phyloP scores from a whole-genome alignment of 2,888 invertebrate genomes.

The Drosophila birchii region DNA sequence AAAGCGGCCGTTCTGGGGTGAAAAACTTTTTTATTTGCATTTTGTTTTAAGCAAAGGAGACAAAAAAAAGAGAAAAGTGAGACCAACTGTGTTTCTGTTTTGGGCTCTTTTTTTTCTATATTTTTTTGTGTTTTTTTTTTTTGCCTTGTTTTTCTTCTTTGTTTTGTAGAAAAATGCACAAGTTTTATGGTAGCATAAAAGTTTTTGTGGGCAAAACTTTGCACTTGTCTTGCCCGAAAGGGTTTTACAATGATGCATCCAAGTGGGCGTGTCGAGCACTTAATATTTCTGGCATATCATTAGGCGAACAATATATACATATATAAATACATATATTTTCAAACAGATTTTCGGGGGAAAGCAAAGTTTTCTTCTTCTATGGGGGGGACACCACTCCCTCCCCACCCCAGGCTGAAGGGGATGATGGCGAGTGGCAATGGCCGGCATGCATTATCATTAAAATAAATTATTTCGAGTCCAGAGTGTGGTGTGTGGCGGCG shows the following conservation, averaged over 20 bases:
- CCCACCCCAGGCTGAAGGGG: neutral
- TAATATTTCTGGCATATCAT: constrained; percentile 65
- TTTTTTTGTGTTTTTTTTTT: constrained; percentile 24
- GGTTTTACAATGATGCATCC: constrained; percentile 79
- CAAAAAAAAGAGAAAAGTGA: constrained; percentile 38
- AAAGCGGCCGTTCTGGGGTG: constrained; percentile 47
- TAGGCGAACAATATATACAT: constrained; percentile 34
- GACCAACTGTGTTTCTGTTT: constrained; percentile 58
- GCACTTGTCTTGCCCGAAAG: constrained; percentile 81
- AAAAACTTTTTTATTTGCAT: constrained; percentile 77
- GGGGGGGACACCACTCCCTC: neutral
- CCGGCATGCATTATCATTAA: constrained; percentile 75
- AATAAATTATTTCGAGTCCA: constrained; percentile 73
- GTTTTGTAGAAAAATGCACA: constrained; percentile 78
- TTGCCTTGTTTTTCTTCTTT: constrained; percentile 67
- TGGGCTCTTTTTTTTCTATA: constrained; percentile 22
- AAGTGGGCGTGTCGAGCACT: constrained; percentile 64
- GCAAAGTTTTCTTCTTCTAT: constrained; percentile 1
- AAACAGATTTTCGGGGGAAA: constrained; percentile 25
- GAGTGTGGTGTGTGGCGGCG: constrained; percentile 38
- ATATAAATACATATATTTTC: neutral
- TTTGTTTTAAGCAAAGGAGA: constrained; percentile 62
- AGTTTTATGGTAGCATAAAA: constrained; percentile 76
- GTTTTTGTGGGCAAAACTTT: constrained; percentile 74
- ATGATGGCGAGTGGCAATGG: constrained; percentile 55